Conservation (phyloP, 1,140 invertebrate species). For the Bicyclus anynana region DNA sequence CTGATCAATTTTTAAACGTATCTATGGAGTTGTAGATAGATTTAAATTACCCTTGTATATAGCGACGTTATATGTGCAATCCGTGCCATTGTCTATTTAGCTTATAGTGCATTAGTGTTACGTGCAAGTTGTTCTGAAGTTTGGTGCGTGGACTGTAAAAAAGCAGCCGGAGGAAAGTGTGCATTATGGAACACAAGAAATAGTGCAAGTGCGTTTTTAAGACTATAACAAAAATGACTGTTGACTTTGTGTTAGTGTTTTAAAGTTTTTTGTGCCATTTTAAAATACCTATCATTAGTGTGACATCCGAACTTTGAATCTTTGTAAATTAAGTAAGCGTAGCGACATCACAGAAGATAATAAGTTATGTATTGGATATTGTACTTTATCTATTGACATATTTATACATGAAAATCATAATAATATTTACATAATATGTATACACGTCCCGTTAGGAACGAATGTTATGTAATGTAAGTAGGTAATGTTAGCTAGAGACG, state of each 20-base stretch:
- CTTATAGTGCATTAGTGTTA: conserved; percentile 71
- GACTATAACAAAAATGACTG: conserved; percentile 52
- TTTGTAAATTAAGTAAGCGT: conserved; percentile 69
- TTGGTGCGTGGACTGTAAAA: conserved; percentile 30
- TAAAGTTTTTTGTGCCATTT: conserved; percentile 77
- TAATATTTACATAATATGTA: conserved; percentile 76
- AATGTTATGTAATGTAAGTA: conserved; percentile 74
- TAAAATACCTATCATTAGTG: conserved; percentile 67
- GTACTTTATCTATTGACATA: conserved; percentile 71
- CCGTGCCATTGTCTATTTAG: conserved; percentile 76
- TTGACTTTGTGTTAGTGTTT: conserved; percentile 75
- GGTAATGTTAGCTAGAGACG: conserved; percentile 69
- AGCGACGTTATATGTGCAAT: conserved; percentile 69
- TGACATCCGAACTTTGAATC: conserved; percentile 75
- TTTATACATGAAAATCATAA: conserved; percentile 74
- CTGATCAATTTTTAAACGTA: conserved; percentile 53
- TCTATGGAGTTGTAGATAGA: conserved; percentile 40
- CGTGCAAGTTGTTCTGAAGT: conserved; percentile 32
- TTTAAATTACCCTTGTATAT: conserved; percentile 65
- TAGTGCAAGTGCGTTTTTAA: conserved; percentile 45
- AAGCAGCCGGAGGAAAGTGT: conserved; percentile 35
- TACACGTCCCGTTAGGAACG: conserved; percentile 76
- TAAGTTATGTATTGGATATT: conserved; percentile 70
- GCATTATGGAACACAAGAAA: conserved; percentile 28
- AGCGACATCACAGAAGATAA: conserved; percentile 70